Evolutionary conservation across 2,888 invertebrate genomes (phyloP), one percentile per base, ranked within the genome.

Genomic region (Hypsopygia costalis): DNA sequence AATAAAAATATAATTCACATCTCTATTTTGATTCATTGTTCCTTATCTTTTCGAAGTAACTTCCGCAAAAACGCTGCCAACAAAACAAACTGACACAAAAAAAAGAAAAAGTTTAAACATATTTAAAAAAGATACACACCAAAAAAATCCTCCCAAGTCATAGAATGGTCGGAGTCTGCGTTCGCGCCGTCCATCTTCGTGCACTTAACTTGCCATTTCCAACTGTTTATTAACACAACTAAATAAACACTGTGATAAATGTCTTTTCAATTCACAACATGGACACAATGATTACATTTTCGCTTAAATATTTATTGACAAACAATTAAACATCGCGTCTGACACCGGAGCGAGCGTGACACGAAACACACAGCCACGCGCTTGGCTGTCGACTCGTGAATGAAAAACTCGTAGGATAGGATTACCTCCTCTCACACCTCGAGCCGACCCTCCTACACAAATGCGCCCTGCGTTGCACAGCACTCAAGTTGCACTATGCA

Each of bases 111-210:
- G 4, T 3, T 16, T 16, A 16, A 16, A 16, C 4, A 16, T 4
- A 3, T 16, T 16, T 16, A 16, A 2, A 16, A n/a, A 28, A 43
- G 37, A 44, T 51, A 89, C 92, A 82, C 65, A 93, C 93, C 93
- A 67, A 92, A 93, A 89, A 93, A 93, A 67, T 93, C 93, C 77
- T 93, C 93, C 93, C 93, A 93, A 70, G 91, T 92, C 89, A 92
- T 91, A 71, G 92, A 92, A 64, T 91, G 91, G 78, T 93, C 92
- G 59, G 92, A 92, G 74, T 93, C 92, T 64, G 87, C 88, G 61
- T 82, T 88, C 56, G 83, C 77, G 68, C 83, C 88, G 69, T 89
- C 89, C 89, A 89, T 89, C 67, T 81, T 86, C 70, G 54, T 59
- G 52, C 69, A 77, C 73, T 49, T 65, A 75, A 68, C 65, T 64